Evolutionary conservation across 2,797 vertebrate species (phyloP).

Genomic region (Xiphorhynchus erythropygius): DNA sequence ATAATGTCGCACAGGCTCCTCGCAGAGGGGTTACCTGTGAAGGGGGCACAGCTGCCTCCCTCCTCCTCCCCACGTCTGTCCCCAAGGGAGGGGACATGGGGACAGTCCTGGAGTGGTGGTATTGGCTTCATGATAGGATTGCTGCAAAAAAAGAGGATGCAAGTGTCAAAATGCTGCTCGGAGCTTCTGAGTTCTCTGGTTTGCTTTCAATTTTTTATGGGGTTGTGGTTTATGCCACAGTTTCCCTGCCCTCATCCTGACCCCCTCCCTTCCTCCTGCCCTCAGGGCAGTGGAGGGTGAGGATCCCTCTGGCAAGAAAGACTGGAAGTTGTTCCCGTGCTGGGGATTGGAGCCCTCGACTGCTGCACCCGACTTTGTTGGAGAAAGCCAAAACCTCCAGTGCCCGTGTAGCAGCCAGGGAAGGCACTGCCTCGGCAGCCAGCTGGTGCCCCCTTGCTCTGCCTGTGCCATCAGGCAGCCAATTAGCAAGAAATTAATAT

Average conservation of each 20-base stretch:
- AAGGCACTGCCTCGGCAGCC: background rate
- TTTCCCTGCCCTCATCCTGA: background rate
- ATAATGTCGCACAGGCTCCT: background rate
- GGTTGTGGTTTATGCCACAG: background rate
- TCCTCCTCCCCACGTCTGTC: background rate
- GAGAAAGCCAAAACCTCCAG: background rate
- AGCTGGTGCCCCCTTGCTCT: conserved; percentile 55
- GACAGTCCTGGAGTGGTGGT: background rate
- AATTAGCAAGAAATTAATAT: conserved; percentile 67
- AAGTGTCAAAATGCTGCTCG: accelerated
- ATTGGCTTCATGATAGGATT: background rate
- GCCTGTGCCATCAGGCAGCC: conserved; percentile 55
- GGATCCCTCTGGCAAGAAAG: background rate
- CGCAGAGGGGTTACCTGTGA: background rate
- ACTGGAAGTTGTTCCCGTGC: accelerated
- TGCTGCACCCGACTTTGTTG: background rate
- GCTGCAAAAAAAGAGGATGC: background rate
- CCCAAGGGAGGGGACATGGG: background rate
- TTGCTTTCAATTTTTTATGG: accelerated
- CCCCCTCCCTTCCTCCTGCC: background rate
- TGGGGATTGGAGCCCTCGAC: accelerated
- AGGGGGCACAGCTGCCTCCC: background rate
- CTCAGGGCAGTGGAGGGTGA: background rate
- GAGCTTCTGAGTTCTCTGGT: background rate
- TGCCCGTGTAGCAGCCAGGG: background rate